Evolutionary conservation across 2,888 invertebrate species (phyloP).

Genomic region (Coelopa pilipes): DNA sequence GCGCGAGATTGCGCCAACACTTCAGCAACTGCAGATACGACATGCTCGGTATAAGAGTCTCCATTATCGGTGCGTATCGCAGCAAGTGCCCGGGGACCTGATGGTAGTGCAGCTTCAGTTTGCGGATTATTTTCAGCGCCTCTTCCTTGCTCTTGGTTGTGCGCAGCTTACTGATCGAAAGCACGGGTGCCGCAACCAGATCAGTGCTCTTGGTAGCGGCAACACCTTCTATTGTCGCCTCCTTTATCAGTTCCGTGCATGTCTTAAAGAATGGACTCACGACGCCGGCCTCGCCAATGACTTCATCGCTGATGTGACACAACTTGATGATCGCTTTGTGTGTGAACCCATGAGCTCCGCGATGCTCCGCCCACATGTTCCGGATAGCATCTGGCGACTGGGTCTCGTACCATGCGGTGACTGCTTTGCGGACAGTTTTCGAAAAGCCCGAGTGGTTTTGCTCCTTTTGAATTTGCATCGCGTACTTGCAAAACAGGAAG

Average conservation of each 20-base stretch:
- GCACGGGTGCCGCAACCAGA: constrained; percentile 32
- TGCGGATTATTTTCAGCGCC: constrained; percentile 51
- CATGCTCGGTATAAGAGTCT: constrained; percentile 54
- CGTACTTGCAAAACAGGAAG: constrained; percentile 57
- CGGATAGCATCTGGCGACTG: constrained; percentile 49
- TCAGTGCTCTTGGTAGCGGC: neutral
- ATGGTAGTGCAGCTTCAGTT: constrained; percentile 50
- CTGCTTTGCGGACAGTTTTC: constrained; percentile 58
- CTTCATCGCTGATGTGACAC: constrained; percentile 52
- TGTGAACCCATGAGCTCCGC: constrained; percentile 48
- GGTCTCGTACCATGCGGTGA: constrained; percentile 57
- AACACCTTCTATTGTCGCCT: constrained; percentile 2
- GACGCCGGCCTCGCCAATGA: constrained; percentile 44
- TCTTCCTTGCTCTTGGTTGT: constrained; percentile 43
- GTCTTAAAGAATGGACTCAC: constrained; percentile 46
- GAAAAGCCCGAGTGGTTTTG: constrained; percentile 51
- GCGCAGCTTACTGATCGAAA: constrained; percentile 54
- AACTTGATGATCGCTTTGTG: constrained; percentile 56
- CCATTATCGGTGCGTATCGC: constrained; percentile 46
- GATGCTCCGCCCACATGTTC: constrained; percentile 54
- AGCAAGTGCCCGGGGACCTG: constrained; percentile 57
- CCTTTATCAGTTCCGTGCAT: constrained; percentile 47
- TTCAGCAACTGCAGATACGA: constrained; percentile 53
- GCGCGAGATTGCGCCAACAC: constrained; percentile 50
- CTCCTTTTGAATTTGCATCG: constrained; percentile 49